Percentiles rank a stretch among this genome's conserved stretches.
Evolutionary conservation across 2,113 vertebrate genomes (phyloP).

Genomic region (Anas platyrhynchos): DNA sequence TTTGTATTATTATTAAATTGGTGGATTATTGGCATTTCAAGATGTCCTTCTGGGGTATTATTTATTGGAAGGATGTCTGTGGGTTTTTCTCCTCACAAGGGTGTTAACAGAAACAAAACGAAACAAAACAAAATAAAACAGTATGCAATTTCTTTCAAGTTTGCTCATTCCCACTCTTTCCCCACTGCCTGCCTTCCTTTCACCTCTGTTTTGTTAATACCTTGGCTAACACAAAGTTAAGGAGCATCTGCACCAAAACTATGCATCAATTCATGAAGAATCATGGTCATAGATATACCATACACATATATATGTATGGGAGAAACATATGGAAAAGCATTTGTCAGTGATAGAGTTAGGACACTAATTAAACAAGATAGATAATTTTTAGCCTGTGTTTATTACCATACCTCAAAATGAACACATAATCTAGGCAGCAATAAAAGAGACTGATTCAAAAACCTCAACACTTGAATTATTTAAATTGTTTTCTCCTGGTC

Average conservation of each 20-base stretch:
- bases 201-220: conserved; percentile 27
- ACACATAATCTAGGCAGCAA: neutral
- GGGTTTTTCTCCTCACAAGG: too few species aligned
- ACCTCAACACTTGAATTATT: neutral
- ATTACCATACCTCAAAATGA: neutral
- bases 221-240: neutral
- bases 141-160: conserved; percentile 64
- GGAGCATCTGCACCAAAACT: neutral
- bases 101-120: neutral
- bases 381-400: neutral
- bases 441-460: neutral
- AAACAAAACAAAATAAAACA: neutral
- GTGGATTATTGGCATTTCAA: conserved; percentile 75
- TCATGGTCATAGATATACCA: neutral
- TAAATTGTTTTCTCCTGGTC: neutral
- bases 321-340: neutral
- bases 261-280: neutral
- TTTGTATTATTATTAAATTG: conserved; percentile 70
- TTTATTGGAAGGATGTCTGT: neutral
- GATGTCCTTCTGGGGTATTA: neutral
- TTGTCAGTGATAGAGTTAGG: neutral
- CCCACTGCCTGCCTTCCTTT: neutral
- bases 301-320: neutral
- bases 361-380: neutral
- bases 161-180: neutral